Percentiles rank a stretch among this genome's conserved stretches.
phyloP scores from a whole-genome alignment of 2,113 vertebrate species.

The Thermophis baileyi region DNA sequence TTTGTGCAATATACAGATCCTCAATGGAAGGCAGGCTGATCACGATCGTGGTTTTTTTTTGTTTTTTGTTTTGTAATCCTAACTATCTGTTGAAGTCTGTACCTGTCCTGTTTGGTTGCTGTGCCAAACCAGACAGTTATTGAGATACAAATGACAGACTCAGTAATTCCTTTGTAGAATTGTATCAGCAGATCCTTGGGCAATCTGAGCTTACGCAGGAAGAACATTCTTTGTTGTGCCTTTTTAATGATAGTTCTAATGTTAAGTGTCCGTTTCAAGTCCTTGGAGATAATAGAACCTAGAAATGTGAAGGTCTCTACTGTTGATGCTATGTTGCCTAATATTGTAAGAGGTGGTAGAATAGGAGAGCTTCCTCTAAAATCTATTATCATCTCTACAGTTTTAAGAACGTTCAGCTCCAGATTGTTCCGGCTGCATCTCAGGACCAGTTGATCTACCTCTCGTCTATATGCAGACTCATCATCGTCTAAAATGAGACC shows the following conservation, averaged over 20 bases:
- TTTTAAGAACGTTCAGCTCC: not conserved
- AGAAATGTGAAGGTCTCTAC: not conserved
- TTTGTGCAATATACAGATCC: not conserved
- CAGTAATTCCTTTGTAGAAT: not conserved
- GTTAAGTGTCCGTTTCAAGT: not conserved
- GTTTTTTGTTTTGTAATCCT: not conserved
- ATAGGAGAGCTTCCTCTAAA: not conserved
- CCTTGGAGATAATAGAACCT: not conserved
- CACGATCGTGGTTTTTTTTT: too few species aligned
- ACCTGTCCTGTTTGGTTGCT: not conserved
- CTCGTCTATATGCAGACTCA: not conserved
- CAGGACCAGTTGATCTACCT: not conserved
- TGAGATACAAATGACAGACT: not conserved
- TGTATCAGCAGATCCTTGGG: not conserved
- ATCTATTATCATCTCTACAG: not conserved
- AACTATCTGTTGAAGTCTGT: not conserved
- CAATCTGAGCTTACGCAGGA: not conserved
- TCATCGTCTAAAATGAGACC: not conserved
- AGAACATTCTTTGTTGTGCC: not conserved
- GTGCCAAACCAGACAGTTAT: not conserved
- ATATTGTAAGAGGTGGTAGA: not conserved
- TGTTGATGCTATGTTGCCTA: not conserved
- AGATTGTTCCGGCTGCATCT: not conserved
- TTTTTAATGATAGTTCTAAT: not conserved
- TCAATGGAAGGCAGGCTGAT: not conserved